These are phyloP conservation scores for Polydrusus tereticollis DNA, from an alignment of 2,888 invertebrate species.

Conservation along the genomic window DNA sequence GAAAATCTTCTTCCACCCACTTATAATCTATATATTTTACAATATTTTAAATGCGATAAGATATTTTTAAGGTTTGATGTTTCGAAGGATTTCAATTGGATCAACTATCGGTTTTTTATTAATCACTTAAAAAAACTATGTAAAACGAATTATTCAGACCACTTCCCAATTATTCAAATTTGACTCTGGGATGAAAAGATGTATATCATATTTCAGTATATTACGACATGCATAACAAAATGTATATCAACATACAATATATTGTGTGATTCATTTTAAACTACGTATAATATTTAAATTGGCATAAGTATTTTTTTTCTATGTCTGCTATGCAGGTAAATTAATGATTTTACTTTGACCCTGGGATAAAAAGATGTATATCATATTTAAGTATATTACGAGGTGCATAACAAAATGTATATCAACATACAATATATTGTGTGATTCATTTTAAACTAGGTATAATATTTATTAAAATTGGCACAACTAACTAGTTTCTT, in stretches of 20 bases:
- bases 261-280: not conserved
- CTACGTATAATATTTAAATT: not conserved
- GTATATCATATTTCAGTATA: not conserved
- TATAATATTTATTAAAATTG: not conserved
- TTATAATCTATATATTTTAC: no score
- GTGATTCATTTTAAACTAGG: not conserved
- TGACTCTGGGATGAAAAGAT: no score
- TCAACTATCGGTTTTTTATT: no score
- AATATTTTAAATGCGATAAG: no score
- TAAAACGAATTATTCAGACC: no score
- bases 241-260: not conserved
- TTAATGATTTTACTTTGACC: no score
- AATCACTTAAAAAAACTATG: no score
- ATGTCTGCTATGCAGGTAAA: no score
- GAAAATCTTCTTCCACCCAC: no score
- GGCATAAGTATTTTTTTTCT: not conserved
- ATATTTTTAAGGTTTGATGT: no score
- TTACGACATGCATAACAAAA: not conserved
- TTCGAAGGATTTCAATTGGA: no score
- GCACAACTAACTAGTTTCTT: not conserved
- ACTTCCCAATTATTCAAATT: no score
- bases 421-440: not conserved
- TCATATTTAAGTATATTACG: not conserved
- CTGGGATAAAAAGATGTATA: not conserved
- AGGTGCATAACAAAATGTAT: not conserved